Evolutionary conservation across 2,113 vertebrate species (phyloP), one percentile per base, ranked within the genome.

Genomic region (Casuarius casuarius): DNA sequence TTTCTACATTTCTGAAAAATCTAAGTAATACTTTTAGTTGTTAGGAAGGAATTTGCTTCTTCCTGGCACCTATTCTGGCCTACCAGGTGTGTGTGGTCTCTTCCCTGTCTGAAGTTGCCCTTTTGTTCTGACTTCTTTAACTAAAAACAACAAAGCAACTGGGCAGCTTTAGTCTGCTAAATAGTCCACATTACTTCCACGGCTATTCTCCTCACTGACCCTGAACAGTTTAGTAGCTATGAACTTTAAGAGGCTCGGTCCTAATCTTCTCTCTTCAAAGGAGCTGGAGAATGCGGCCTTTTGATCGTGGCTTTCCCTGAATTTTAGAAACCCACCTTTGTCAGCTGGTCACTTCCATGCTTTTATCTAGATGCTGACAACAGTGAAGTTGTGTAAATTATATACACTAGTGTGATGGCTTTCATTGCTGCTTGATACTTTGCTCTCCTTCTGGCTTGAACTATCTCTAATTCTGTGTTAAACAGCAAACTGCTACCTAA

Each of bases 251-350:
- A 97, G 92, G 97, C 95, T 97, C 92, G 81, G 81, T 52, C 90
- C 94, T 95, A 97, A 97, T 98, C 94, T 94, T 52, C 77, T 77
- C 9, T 89, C 93, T 96, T 97, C 97, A 98, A 97, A 98, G 83
- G 35, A 95, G 54, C 10, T 2, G 7, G 92, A 87, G 94, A 95
- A 96, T 97, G 87, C 92, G 80, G 86, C 49, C 46, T 76, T 96
- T 93, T 93, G 58, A 91, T 82, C 90, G 28, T 91, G 44, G 67
- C 61, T 86, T 95, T 97, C 92, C 61, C 25, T 83, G 62, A 94
- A 73, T 86, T 93, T 92, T 71, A 84, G 51, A 93, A 87, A 59
- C 48, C 52, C 58, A 87, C 66, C 16, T 48, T 74, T 92, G 25
- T 46, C 74, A 59, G 49, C 44, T 77, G 79, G 38, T 66, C 66